A percentile compares a stretch with the other conserved stretches of the same genome.
Evolutionary conservation across 2,888 invertebrate species (phyloP).

Genomic region (Ennomos erosarius): DNA sequence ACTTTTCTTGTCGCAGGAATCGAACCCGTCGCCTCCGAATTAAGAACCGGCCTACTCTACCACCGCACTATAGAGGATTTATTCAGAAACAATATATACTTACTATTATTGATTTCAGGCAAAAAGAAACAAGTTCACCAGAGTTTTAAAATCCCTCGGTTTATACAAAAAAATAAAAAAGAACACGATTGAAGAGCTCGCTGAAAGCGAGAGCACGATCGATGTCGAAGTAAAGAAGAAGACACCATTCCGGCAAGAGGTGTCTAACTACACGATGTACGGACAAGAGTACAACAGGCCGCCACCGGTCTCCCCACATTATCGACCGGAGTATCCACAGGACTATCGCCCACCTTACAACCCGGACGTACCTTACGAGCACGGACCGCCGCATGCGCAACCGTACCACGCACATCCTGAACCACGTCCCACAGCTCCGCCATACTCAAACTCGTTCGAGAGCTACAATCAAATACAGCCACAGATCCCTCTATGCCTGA

Average conservation of each 20-base stretch:
- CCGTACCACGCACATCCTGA: conserved; percentile 18
- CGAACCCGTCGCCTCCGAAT: no score
- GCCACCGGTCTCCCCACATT: conserved; percentile 50
- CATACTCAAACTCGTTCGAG: conserved; percentile 47
- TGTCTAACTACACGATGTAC: conserved; percentile 67
- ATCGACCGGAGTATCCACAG: conserved; percentile 25
- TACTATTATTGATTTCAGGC: conserved; percentile 49
- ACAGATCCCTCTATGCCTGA: conserved; percentile 69
- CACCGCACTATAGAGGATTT: no score
- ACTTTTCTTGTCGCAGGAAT: no score
- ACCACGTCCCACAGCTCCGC: conserved; percentile 43
- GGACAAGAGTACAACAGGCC: conserved; percentile 60
- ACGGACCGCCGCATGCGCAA: conserved; percentile 1
- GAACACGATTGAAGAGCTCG: conserved; percentile 63
- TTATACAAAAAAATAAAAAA: conserved; percentile 66
- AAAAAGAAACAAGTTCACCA: conserved; percentile 58
- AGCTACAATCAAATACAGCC: conserved; percentile 49
- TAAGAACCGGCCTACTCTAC: no score
- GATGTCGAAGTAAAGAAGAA: conserved; percentile 49
- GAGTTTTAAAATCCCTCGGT: conserved; percentile 60
- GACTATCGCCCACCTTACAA: conserved; percentile 35
- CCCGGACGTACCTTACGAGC: conserved; percentile 22
- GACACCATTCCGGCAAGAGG: conserved; percentile 61
- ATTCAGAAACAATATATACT: no score
- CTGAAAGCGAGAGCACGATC: conserved; percentile 61